Evolutionary conservation across 2,797 vertebrate genomes (phyloP).

Genomic region (Enteromius unitaeniatus): DNA sequence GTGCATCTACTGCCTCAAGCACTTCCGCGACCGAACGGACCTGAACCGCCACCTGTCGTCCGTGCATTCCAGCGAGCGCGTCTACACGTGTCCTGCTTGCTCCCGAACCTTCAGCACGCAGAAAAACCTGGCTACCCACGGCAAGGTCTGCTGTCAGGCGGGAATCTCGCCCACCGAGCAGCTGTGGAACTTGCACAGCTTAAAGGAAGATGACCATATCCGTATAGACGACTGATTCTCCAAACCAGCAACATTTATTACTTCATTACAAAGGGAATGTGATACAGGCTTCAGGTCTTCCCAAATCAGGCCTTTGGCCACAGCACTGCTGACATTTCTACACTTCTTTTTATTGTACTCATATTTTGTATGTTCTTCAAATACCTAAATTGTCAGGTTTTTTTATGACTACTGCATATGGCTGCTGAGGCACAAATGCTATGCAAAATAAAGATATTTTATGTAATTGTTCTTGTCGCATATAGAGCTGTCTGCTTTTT

Average conservation of each 20-base stretch:
- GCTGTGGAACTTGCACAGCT: constrained; percentile 67
- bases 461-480: not conserved
- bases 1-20: constrained; percentile 78
- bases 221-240: constrained; percentile 44
- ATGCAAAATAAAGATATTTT: constrained; percentile 66
- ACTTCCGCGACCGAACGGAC: constrained; percentile 82
- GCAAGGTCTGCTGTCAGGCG: constrained; percentile 78
- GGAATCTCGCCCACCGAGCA: constrained; percentile 60
- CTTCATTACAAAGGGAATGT: constrained; percentile 5
- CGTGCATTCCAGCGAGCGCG: constrained; percentile 75
- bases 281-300: not conserved
- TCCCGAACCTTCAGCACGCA: constrained; percentile 81
- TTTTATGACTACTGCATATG: constrained; percentile 36
- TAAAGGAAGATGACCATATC: constrained; percentile 64
- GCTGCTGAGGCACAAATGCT: constrained; percentile 64
- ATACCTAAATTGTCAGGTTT: constrained; percentile 38
- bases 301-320: not conserved
- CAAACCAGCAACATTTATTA: constrained; percentile 9
- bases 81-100: constrained; percentile 75
- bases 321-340: constrained; percentile 40
- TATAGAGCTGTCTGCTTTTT: constrained; percentile 26
- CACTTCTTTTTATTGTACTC: constrained; percentile 57
- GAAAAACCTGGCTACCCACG: constrained; percentile 82
- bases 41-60: constrained; percentile 79
- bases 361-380: constrained; percentile 52